Evolutionary conservation across 2,888 invertebrate species (phyloP), one percentile per base, ranked within the genome.

Genomic region (Parnassius mnemosyne): DNA sequence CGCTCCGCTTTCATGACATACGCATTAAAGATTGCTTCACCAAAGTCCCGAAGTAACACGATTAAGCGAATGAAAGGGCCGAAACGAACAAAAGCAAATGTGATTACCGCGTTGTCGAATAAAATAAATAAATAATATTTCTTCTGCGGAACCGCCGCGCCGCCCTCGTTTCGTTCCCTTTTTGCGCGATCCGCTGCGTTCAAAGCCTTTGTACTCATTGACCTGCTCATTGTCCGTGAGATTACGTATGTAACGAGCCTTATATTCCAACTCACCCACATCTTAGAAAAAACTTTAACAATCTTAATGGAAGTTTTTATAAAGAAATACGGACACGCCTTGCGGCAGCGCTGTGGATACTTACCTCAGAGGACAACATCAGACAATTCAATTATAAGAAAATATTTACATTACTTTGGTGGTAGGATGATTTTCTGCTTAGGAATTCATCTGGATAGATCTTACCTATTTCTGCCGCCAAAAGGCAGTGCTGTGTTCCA

Each of bases 11-110:
- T 66, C 58, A 44, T 71, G 70, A 71, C 72, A 75, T 72, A 64
- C 61, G 65, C 68, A 59, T 65, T 63, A 71, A 78, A 83, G 78
- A 84, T 84, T 79, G 81, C 79, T 81, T 76, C 77, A 70, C 73
- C 77, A 76, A 76, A 82, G 83, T 78, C 81, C 85, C 85, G 83
- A 85, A 88, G 89, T 90, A 90, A 90, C 89, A 78, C 87, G 89
- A 90, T 90, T 90, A 90, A 86, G 83, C 83, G 87, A 87, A 85
- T 86, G 87, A 89, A 89, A 63, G 89, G 87, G 85, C 80, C 84
- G 79, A 86, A 86, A 85, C 85, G 88, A 89, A 89, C 89, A 89
- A 89, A 79, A 89, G 88, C 82, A 87, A 88, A 90, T 89, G 89
- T 89, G 89, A 90, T 90, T 90, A 90, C 88, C 81, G 83, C 80